Evolutionary conservation across 1,140 invertebrate genomes (phyloP), one percentile per base, ranked within the genome.

Genomic region (Cydia pomonella): DNA sequence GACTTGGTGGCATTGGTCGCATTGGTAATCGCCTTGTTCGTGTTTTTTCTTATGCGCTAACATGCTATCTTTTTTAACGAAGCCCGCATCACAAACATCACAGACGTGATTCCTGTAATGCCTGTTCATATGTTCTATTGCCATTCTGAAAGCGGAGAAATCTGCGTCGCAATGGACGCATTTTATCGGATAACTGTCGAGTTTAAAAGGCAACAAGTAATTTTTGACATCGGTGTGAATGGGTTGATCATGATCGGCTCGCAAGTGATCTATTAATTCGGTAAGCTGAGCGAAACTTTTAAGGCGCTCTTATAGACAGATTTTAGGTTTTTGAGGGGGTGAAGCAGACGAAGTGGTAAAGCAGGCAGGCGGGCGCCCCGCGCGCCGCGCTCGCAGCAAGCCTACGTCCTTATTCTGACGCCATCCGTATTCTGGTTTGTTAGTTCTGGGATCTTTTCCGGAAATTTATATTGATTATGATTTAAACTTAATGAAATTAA

Each of bases 1-100:
- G 6, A 53, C 21, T 79, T 80, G 78, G 3, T 77, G 66, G 47
- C 82, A 83, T 41, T 77, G 64, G 3, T 73, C 25, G 64, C 82
- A 83, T 1, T 33, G 59, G 25, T 50, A 69, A 63, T 66, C 64
- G 2, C 63, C 64, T 9, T 1, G 47, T 62, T 62, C 33, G n/a
- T 79, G 73, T 9, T 71, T 64, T n/a, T 75, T 21, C 18, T 25
- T 47, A 62, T 81, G 80, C n/a, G 27, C 38, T 50, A 62, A 72
- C 72, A 79, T 73, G 18, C 44, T 38, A n/a, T 6, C 66, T n/a
- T 47, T 47, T n/a, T 29, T 73, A 2, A 73, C 72, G 44, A 75
- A 79, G 21, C 73, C 38, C 62, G 38, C 79, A 9, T 66, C 80
- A 73, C 80, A 81, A 71, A 79, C 59, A 18, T 64, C 38, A 41